Percentiles rank a stretch among this genome's conserved stretches.
phyloP scores from a whole-genome alignment of 2,113 vertebrate genomes.

The Merops nubicus region DNA sequence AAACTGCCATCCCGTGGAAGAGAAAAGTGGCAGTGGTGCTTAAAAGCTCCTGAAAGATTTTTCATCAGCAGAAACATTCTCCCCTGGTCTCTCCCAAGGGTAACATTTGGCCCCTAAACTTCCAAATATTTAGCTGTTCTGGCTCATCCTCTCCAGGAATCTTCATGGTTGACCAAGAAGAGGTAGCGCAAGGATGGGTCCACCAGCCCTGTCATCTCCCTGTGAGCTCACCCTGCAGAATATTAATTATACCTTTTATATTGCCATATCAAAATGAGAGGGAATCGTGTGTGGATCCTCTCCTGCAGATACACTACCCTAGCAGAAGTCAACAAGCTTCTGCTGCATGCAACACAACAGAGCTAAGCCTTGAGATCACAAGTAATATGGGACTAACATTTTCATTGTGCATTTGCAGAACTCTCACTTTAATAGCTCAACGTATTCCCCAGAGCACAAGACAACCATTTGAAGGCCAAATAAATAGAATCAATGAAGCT shows the following conservation, averaged over 20 bases:
- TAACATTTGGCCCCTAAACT: neutral
- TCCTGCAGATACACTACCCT: neutral
- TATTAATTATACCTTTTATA: neutral
- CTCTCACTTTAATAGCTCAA: neutral
- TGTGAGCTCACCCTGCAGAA: neutral
- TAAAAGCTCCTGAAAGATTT: neutral
- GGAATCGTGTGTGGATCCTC: accelerated
- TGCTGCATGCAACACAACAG: neutral
- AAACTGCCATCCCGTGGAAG: neutral
- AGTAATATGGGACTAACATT: neutral
- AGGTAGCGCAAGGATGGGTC: accelerated
- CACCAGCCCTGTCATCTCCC: accelerated
- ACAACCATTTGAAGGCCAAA: neutral
- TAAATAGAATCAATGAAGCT: conserved; percentile 1
- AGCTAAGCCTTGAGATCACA: neutral
- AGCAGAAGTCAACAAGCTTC: neutral
- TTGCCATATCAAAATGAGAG: neutral
- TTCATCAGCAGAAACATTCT: neutral
- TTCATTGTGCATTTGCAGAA: neutral
- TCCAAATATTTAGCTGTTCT: neutral
- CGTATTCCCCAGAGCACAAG: neutral
- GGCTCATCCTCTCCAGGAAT: neutral
- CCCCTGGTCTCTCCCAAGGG: neutral
- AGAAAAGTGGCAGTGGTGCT: neutral
- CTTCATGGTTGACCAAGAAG: neutral